These are phyloP conservation scores for Drosophila flavopinicola DNA, from an alignment of 2,888 invertebrate genomes.

Conservation along the genomic window DNA sequence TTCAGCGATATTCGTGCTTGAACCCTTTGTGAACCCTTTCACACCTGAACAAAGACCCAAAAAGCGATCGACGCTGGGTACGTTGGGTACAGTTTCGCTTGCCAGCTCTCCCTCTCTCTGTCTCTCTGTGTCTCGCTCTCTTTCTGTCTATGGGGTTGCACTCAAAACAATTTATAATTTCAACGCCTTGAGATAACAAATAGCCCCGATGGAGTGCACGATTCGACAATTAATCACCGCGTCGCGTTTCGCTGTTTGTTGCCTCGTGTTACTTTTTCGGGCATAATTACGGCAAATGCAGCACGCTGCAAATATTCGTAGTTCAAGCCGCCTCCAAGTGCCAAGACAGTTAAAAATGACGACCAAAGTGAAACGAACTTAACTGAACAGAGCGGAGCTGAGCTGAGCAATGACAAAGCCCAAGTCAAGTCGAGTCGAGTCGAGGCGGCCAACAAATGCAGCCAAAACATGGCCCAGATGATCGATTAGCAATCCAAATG, in stretches of 20 bases:
- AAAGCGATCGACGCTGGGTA: slow-evolving; percentile 39
- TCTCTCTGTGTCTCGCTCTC: slow-evolving; percentile 13
- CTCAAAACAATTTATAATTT: slow-evolving; percentile 77
- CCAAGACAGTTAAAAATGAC: slow-evolving; percentile 73
- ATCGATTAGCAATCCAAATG: slow-evolving; percentile 72
- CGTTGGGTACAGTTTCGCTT: slow-evolving; percentile 42
- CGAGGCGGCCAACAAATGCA: slow-evolving; percentile 30
- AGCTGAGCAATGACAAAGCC: slow-evolving; percentile 66
- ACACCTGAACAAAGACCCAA: slow-evolving; percentile 58
- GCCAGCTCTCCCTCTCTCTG: slow-evolving; percentile 13
- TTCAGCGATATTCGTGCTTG: slow-evolving; percentile 62
- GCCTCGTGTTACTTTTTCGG: slow-evolving; percentile 65
- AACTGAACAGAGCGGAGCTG: too few species aligned
- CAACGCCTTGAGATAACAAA: slow-evolving; percentile 78
- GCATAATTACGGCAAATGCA: slow-evolving; percentile 75
- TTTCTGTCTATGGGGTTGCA: slow-evolving; percentile 53
- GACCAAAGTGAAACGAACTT: slow-evolving; percentile 36
- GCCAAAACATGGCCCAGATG: slow-evolving; percentile 63
- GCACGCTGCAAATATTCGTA: slow-evolving; percentile 54
- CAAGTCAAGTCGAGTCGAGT: slow-evolving; percentile 37
- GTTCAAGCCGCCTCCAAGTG: slow-evolving; percentile 52
- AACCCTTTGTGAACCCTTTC: slow-evolving; percentile 71
- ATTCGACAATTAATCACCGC: slow-evolving; percentile 76
- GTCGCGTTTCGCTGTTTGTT: slow-evolving; percentile 61
- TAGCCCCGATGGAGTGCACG: slow-evolving; percentile 73